phyloP scores from a whole-genome alignment of 2,888 invertebrate species.

The Tenthredo mesomela region DNA sequence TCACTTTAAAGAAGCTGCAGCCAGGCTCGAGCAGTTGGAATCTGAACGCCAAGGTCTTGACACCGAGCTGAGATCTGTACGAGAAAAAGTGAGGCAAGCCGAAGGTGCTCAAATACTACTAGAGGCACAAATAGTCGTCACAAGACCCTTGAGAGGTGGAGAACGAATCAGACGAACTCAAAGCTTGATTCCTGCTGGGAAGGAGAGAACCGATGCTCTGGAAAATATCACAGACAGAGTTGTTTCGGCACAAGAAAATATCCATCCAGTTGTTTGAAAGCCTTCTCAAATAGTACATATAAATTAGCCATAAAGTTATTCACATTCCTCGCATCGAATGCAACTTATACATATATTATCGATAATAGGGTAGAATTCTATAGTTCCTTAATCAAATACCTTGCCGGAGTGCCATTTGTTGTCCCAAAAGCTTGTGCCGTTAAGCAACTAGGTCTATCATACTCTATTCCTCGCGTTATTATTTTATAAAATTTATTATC shows the following conservation, averaged over 20 bases:
- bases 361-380: conserved; percentile 55
- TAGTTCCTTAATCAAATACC: conserved; percentile 58
- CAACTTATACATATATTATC: neutral
- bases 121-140: conserved; percentile 80
- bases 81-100: conserved; percentile 84
- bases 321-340: neutral
- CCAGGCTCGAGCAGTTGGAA: conserved; percentile 85
- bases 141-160: conserved; percentile 80
- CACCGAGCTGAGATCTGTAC: conserved; percentile 84
- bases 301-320: conserved; percentile 14
- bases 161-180: conserved; percentile 84
- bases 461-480: conserved; percentile 2
- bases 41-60: conserved; percentile 86
- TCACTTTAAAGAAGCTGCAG: conserved; percentile 83
- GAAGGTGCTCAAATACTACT: conserved; percentile 83
- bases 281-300: neutral
- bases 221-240: conserved; percentile 67
- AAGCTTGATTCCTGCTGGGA: conserved; percentile 86
- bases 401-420: conserved; percentile 56
- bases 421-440: neutral
- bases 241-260: conserved; percentile 61
- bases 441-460: neutral
- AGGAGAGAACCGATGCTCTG: conserved; percentile 78
- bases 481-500: neutral
- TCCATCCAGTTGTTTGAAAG: conserved; percentile 10